phyloP scores from a whole-genome alignment of 1,140 invertebrate genomes.

The Epicauta chinensis region DNA sequence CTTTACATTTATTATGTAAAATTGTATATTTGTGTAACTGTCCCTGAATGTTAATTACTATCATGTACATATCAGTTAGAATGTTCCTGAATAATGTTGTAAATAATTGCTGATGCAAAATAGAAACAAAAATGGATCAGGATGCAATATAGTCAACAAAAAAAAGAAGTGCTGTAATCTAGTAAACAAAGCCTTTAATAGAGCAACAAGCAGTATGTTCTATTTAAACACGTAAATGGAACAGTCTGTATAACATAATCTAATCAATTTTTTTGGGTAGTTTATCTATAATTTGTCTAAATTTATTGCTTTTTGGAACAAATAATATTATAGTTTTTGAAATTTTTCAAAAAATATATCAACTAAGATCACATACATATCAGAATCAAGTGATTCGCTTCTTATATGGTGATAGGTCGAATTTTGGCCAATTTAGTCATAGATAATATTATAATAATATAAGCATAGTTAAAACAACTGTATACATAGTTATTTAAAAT shows the following conservation, averaged over 20 bases:
- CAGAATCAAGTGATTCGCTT: constrained; percentile 39
- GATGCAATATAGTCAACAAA: too few species aligned
- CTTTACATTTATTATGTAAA: constrained; percentile 4
- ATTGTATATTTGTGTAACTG: constrained; percentile 20
- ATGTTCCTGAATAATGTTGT: constrained; percentile 33
- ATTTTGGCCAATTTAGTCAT: constrained; percentile 19
- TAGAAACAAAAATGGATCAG: too few species aligned
- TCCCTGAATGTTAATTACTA: constrained; percentile 14
- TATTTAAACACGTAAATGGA: too few species aligned
- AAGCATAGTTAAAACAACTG: neutral
- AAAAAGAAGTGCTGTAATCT: too few species aligned
- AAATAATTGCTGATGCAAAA: constrained; percentile 21
- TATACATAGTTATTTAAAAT: too few species aligned
- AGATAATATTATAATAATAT: neutral
- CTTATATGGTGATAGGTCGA: constrained; percentile 33
- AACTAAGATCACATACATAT: constrained; percentile 45
- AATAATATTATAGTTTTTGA: constrained; percentile 3
- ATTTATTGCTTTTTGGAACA: neutral
- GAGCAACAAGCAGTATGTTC: too few species aligned
- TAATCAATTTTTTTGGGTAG: too few species aligned
- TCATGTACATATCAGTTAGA: constrained; percentile 35
- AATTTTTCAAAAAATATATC: constrained; percentile 31
- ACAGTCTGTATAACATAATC: too few species aligned
- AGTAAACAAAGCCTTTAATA: too few species aligned
- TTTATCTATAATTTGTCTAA: neutral